These are phyloP conservation scores for Drosophila kepulauana DNA, from an alignment of 1,140 invertebrate species.

Conservation along the genomic window DNA sequence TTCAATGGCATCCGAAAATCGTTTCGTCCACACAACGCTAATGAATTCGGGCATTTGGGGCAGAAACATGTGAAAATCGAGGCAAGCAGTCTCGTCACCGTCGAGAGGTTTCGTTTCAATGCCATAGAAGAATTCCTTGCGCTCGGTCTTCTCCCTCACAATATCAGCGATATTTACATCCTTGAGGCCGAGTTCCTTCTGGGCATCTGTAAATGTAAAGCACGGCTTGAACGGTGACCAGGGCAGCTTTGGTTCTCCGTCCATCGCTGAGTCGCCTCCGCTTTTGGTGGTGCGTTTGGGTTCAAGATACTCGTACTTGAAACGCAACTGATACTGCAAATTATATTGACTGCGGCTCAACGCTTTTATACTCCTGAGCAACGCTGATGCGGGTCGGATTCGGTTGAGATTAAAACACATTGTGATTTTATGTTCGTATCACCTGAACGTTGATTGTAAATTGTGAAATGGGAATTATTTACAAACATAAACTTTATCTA, in stretches of 20 bases:
- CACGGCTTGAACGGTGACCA: slow-evolving; percentile 14
- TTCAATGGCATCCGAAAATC: neutral
- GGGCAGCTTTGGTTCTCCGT: neutral
- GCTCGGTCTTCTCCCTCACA: slow-evolving; percentile 12
- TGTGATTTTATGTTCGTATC: neutral
- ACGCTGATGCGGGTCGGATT: neutral
- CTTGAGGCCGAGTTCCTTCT: neutral
- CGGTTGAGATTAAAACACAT: neutral
- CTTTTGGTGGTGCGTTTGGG: neutral
- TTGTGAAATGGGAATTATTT: neutral
- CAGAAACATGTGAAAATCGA: slow-evolving; percentile 59
- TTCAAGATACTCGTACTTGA: too few species aligned
- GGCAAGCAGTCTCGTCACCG: neutral
- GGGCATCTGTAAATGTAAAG: slow-evolving; percentile 38
- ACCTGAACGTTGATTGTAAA: neutral
- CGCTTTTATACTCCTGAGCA: neutral
- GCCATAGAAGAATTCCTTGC: slow-evolving; percentile 56
- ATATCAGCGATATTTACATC: slow-evolving; percentile 31
- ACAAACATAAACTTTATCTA: neutral
- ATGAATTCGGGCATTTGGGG: slow-evolving; percentile 58
- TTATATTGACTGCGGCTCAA: neutral
- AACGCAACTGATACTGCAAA: neutral
- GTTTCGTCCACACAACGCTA: slow-evolving; percentile 45
- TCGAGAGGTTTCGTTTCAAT: slow-evolving; percentile 42
- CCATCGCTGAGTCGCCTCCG: neutral